These are phyloP conservation scores for Taenioides sp. DNA, from an alignment of 2,797 vertebrate genomes.

Conservation along the genomic window DNA sequence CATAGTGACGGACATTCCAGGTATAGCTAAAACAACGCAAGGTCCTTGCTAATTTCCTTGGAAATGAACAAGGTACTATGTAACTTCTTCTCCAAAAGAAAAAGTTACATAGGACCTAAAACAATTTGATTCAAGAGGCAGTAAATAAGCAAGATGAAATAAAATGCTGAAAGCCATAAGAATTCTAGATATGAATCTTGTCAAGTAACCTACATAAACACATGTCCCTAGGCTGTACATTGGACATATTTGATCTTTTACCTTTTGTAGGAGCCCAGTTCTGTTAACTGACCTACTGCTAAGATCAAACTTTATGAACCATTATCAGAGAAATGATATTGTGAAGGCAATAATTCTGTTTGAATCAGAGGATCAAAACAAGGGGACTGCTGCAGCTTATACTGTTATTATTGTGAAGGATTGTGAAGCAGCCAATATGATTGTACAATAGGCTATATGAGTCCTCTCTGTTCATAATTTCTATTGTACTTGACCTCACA, in stretches of 20 bases:
- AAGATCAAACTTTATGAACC: slow-evolving; percentile 6
- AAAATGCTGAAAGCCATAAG: too few species aligned
- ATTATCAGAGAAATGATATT: neutral
- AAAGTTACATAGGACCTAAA: too few species aligned
- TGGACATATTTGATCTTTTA: neutral
- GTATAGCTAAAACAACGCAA: too few species aligned
- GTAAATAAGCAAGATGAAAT: neutral
- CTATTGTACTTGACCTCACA: slow-evolving; percentile 33
- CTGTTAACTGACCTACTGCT: slow-evolving; percentile 6
- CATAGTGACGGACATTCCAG: neutral
- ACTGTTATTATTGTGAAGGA: slow-evolving; percentile 5
- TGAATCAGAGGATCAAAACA: slow-evolving; percentile 1
- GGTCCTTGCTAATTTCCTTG: too few species aligned
- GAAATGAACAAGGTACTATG: too few species aligned
- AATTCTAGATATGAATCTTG: neutral
- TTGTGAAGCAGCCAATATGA: neutral
- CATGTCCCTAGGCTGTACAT: neutral
- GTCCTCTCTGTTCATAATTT: slow-evolving; percentile 19
- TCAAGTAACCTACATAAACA: neutral
- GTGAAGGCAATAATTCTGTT: neutral
- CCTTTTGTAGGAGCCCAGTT: neutral
- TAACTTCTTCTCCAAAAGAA: too few species aligned
- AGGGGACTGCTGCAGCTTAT: neutral
- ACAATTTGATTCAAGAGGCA: neutral
- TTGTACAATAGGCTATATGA: slow-evolving; percentile 6